These are phyloP conservation scores for Thamnophis sirtalis DNA, from an alignment of 2,113 vertebrate genomes.

Conservation along the genomic window DNA sequence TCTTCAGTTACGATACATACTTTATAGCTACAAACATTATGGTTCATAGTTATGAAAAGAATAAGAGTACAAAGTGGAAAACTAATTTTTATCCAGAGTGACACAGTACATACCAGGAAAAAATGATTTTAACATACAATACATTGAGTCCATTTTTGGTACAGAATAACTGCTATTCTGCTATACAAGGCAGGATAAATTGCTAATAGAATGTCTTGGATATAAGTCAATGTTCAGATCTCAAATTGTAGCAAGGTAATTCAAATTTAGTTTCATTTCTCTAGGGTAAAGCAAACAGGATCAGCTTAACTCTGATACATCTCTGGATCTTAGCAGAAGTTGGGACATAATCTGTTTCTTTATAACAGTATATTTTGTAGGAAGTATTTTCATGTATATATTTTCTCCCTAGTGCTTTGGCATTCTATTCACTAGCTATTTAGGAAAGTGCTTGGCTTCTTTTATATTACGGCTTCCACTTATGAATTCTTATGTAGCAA, in stretches of 20 bases:
- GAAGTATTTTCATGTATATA: background rate
- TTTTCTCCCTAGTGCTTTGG: background rate
- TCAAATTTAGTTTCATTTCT: background rate
- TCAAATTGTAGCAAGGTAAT: background rate
- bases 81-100: background rate
- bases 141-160: slow-evolving; percentile 36
- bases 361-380: background rate
- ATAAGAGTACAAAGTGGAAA: slow-evolving; percentile 1
- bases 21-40: slow-evolving; percentile 28
- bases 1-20: slow-evolving; percentile 35
- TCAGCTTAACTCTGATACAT: background rate
- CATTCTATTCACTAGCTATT: background rate
- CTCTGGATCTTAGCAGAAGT: background rate
- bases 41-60: slow-evolving; percentile 33
- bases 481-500: background rate
- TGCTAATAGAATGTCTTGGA: background rate
- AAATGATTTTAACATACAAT: slow-evolving; percentile 38
- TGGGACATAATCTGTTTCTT: background rate
- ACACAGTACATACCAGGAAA: slow-evolving; percentile 7
- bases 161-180: slow-evolving; percentile 57
- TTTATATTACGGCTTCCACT: background rate
- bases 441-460: background rate
- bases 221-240: background rate
- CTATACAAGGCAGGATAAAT: slow-evolving; percentile 38
- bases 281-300: background rate